phyloP scores from a whole-genome alignment of 2,113 vertebrate genomes.

The Trachemys scripta region DNA sequence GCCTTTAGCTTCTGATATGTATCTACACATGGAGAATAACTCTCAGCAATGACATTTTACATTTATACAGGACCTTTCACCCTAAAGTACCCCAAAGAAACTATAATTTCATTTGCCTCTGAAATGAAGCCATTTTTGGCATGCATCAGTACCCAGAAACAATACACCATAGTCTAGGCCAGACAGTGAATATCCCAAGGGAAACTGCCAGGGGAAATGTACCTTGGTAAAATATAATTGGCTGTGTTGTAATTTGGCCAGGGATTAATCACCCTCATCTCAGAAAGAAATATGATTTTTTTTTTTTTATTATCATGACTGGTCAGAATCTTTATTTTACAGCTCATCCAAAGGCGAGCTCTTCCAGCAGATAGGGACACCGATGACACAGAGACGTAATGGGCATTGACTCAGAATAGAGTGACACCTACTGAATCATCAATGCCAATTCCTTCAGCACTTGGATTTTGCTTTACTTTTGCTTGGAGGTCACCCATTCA shows the following conservation, averaged over 20 bases:
- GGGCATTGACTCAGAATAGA: background rate
- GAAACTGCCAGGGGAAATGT: background rate
- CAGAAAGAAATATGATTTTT: background rate
- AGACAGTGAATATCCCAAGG: background rate
- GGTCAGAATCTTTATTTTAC: background rate
- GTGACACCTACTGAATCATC: background rate
- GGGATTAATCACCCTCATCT: background rate
- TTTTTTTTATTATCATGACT: background rate
- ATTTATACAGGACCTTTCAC: background rate
- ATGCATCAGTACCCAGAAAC: background rate
- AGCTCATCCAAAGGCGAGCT: background rate
- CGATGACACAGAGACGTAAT: background rate
- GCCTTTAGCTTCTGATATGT: background rate
- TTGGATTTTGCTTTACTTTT: background rate
- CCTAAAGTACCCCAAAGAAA: background rate
- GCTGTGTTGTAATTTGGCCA: background rate
- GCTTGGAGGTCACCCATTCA: background rate
- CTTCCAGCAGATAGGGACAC: background rate
- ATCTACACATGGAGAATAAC: fast-evolving
- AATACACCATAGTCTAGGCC: background rate
- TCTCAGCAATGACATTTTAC: background rate
- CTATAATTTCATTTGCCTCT: background rate
- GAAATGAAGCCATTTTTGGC: background rate
- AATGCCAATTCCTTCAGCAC: background rate
- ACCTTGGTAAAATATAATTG: background rate